phyloP scores from a whole-genome alignment of 2,888 invertebrate genomes.

The Melikaiella ostensackeni region DNA sequence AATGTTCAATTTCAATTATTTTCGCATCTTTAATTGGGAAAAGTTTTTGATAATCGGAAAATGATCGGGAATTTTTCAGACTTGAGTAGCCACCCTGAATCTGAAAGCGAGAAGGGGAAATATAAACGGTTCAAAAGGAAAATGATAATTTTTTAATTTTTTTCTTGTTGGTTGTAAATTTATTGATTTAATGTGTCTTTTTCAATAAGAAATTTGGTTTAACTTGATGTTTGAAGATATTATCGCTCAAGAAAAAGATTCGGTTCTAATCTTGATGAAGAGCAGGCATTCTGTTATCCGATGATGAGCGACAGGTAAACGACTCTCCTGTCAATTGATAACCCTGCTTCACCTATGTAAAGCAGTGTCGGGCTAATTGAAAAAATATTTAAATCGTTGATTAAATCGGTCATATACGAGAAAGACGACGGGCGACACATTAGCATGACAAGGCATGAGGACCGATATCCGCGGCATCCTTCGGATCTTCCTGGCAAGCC shows the following conservation, averaged over 20 bases:
- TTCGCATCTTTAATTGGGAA: too few species aligned
- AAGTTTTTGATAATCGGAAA: too few species aligned
- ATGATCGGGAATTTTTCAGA: too few species aligned
- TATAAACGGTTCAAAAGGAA: too few species aligned
- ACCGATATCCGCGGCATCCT: conserved; percentile 42
- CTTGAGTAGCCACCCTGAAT: too few species aligned
- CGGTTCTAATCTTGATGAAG: too few species aligned
- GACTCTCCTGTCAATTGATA: conserved; percentile 50
- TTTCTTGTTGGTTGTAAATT: neutral
- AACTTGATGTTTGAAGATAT: neutral
- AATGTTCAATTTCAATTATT: too few species aligned
- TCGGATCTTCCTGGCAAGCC: neutral
- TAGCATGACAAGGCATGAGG: conserved; percentile 64
- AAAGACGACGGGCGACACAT: conserved; percentile 56
- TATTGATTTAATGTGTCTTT: neutral
- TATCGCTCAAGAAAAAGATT: neutral
- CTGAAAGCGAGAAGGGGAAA: too few species aligned
- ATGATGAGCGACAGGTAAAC: neutral
- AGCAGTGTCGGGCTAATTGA: conserved; percentile 69
- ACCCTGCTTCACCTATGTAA: conserved; percentile 72
- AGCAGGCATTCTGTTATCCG: neutral
- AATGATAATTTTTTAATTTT: too few species aligned
- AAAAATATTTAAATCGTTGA: conserved; percentile 71
- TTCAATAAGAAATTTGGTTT: neutral
- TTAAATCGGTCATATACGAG: conserved; percentile 32